Conservation (phyloP, 2,113 vertebrate genomes). For the Thamnophis sirtalis region DNA sequence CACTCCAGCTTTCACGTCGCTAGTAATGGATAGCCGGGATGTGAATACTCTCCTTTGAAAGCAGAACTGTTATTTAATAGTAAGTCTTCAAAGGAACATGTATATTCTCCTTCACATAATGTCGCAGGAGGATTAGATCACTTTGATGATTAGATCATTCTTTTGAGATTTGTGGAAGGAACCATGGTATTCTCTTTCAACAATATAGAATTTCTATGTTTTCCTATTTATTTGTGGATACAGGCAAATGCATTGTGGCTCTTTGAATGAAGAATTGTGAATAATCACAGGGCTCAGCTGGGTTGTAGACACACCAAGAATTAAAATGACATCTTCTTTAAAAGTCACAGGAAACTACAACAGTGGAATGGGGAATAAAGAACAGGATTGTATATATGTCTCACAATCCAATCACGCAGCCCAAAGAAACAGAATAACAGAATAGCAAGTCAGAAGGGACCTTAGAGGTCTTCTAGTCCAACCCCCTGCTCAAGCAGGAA, state of each 20-base stretch:
- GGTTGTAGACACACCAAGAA: not conserved
- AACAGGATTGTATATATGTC: not conserved
- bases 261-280: not conserved
- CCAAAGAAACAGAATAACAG: not conserved
- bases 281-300: not conserved
- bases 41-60: slow-evolving; percentile 13
- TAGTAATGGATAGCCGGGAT: slow-evolving; percentile 18
- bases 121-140: not conserved
- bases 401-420: not conserved
- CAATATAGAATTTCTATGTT: not conserved
- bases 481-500: not conserved
- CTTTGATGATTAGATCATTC: not conserved
- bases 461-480: not conserved
- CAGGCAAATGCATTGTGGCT: not conserved
- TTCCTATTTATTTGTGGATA: not conserved
- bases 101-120: not conserved
- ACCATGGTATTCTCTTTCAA: not conserved
- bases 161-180: slow-evolving; percentile 1
- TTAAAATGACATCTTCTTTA: not conserved
- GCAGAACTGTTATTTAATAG: not conserved
- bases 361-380: not conserved
- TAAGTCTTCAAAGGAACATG: not conserved
- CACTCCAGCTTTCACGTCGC: slow-evolving; percentile 5
- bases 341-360: not conserved
- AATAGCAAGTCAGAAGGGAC: not conserved